phyloP scores from a whole-genome alignment of 2,888 invertebrate species.

The Dicycla oo region DNA sequence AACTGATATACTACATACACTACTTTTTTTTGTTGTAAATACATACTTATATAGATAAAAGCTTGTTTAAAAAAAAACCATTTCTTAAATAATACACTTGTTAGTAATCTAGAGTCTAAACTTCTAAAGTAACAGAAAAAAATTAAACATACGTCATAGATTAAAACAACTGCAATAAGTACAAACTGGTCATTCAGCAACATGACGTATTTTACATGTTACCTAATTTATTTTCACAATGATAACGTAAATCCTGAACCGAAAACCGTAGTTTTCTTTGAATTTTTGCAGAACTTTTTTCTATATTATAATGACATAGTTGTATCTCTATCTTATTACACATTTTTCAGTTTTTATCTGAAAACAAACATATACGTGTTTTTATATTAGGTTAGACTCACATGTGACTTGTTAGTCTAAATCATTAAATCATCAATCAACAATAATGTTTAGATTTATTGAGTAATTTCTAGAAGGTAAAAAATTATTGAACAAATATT shows the following conservation, averaged over 20 bases:
- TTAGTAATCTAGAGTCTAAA: too few species aligned
- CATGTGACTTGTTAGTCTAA: conserved; percentile 43
- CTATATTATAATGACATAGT: conserved; percentile 16
- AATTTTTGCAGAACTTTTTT: neutral
- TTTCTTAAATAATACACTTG: too few species aligned
- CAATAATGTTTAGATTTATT: neutral
- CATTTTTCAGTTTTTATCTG: conserved; percentile 42
- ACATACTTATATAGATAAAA: too few species aligned
- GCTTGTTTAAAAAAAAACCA: too few species aligned
- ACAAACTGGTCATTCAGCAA: neutral
- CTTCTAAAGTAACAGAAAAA: too few species aligned
- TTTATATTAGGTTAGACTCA: conserved; percentile 32
- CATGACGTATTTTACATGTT: too few species aligned
- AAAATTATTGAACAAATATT: neutral
- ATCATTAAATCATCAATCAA: conserved; percentile 59
- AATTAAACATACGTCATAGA: conserved; percentile 32
- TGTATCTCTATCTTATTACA: conserved; percentile 39
- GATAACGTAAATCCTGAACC: conserved; percentile 7
- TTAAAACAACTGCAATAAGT: conserved; percentile 3
- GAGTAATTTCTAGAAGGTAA: neutral
- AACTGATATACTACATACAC: too few species aligned
- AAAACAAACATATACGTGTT: conserved; percentile 38
- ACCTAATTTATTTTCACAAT: neutral
- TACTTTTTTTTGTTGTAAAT: too few species aligned
- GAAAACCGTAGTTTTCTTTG: neutral